These are phyloP conservation scores for Hydrozoanthus tunicans DNA, from an alignment of 64 coral and sea anemone species.

Conservation along the genomic window DNA sequence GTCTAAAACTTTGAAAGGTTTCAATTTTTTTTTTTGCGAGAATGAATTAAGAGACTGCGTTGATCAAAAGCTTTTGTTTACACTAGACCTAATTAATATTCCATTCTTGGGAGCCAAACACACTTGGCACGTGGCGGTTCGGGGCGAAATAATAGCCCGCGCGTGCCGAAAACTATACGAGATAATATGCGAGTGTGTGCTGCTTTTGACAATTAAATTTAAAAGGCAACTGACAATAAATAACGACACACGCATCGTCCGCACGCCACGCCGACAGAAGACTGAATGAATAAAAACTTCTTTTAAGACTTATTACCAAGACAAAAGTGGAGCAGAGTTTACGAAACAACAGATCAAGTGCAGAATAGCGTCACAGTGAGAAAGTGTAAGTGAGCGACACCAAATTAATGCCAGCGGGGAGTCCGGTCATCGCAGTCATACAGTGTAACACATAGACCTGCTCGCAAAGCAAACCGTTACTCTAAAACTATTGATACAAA, in stretches of 20 bases:
- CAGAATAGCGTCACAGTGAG: slow-evolving; percentile 24
- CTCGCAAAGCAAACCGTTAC: slow-evolving; percentile 21
- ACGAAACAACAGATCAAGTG: neutral
- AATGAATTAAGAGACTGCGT: neutral
- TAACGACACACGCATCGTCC: slow-evolving; percentile 22
- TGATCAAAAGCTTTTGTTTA: slow-evolving; percentile 1
- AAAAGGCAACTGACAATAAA: slow-evolving; percentile 45
- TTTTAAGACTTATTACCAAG: slow-evolving; percentile 21
- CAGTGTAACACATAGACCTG: neutral
- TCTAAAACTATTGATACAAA: neutral
- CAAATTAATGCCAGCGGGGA: neutral
- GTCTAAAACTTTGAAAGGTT: neutral
- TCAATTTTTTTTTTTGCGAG: neutral
- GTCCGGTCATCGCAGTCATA: no score
- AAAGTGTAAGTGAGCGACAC: neutral
- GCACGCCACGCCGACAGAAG: slow-evolving; percentile 18
- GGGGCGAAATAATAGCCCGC: slow-evolving; percentile 3
- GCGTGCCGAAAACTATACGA: slow-evolving; percentile 42
- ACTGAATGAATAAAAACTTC: slow-evolving; percentile 14
- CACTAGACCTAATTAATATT: slow-evolving; percentile 8
- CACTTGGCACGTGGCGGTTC: slow-evolving; percentile 10
- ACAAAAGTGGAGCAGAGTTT: slow-evolving; percentile 1
- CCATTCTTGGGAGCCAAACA: neutral
- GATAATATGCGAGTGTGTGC: slow-evolving; percentile 22
- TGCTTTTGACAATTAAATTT: slow-evolving; percentile 50